Evolutionary conservation across 2,888 invertebrate genomes (phyloP).

Genomic region (Platycnemis pennipes): DNA sequence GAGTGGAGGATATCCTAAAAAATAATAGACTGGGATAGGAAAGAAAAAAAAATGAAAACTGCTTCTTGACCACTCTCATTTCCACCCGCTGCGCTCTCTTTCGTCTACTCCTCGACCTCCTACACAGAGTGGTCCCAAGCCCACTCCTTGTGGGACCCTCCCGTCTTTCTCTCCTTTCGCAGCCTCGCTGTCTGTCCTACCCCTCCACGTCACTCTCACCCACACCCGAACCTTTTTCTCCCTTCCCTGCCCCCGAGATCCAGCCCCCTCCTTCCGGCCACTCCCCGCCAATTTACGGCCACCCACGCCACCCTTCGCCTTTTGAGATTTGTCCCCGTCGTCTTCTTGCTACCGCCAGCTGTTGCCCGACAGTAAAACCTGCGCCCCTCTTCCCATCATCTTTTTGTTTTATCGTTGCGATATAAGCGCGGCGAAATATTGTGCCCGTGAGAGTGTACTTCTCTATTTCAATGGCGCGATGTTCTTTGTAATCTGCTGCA

Average conservation of each 20-base stretch:
- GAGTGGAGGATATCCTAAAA: not conserved
- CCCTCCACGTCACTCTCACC: not conserved
- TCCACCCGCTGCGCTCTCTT: not conserved
- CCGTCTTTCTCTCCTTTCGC: not conserved
- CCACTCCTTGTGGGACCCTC: not conserved
- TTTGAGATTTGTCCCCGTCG: not conserved
- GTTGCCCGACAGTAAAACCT: constrained; percentile 59
- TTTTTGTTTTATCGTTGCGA: not conserved
- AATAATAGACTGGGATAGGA: not conserved
- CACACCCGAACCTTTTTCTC: not conserved
- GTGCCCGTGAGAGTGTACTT: not conserved
- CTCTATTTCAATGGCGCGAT: not conserved
- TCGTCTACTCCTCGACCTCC: not conserved
- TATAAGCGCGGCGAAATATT: not conserved
- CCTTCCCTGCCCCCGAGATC: not conserved
- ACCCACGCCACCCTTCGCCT: not conserved
- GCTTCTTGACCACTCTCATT: not conserved
- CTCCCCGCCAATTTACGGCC: constrained; percentile 50
- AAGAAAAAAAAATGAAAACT: not conserved
- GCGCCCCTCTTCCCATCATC: not conserved
- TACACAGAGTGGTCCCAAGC: not conserved
- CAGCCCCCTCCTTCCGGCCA: constrained; percentile 41
- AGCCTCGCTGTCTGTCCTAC: not conserved
- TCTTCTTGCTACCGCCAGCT: constrained; percentile 52
- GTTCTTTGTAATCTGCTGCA: not conserved